Conservation (phyloP, 2,113 vertebrate genomes). For the Corythoichthys haematopterus region DNA sequence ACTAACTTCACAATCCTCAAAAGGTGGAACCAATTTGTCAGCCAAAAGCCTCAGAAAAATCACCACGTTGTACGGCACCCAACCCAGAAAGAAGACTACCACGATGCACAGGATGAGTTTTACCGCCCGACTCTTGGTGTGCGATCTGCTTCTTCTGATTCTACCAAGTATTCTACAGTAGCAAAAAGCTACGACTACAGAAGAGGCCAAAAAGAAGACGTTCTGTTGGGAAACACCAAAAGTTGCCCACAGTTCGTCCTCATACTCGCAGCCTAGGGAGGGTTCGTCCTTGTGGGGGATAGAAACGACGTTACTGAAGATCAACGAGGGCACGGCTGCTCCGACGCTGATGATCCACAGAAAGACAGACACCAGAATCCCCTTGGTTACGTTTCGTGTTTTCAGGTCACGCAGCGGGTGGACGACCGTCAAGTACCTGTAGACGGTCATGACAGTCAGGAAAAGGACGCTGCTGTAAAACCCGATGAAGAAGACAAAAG, state of each 20-base stretch:
- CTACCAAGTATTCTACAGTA: constrained; percentile 77
- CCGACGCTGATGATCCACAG: constrained; percentile 75
- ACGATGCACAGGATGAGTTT: constrained; percentile 82
- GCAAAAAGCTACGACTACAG: constrained; percentile 77
- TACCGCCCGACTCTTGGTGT: constrained; percentile 77
- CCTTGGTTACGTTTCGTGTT: constrained; percentile 27
- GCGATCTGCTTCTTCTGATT: constrained; percentile 69
- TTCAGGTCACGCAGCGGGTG: constrained; percentile 68
- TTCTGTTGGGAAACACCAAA: constrained; percentile 55
- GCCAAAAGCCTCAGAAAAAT: constrained; percentile 73
- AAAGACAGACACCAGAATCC: constrained; percentile 47
- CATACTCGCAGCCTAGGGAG: constrained; percentile 59
- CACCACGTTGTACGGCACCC: constrained; percentile 86
- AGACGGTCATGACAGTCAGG: constrained; percentile 81
- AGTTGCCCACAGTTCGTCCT: constrained; percentile 26
- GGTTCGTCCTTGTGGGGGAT: constrained; percentile 19
- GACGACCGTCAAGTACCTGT: constrained; percentile 80
- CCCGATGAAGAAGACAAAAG: constrained; percentile 78
- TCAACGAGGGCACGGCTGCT: constrained; percentile 72
- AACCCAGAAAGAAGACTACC: constrained; percentile 80
- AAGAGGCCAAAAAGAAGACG: constrained; percentile 75
- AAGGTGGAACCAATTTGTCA: constrained; percentile 1
- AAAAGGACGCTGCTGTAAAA: constrained; percentile 86
- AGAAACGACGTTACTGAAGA: constrained; percentile 48
- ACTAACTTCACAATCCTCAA: constrained; percentile 51